Evolutionary conservation across 2,888 invertebrate genomes (phyloP), one percentile per base, ranked within the genome.

Genomic region (Neocrepidodera transversa): DNA sequence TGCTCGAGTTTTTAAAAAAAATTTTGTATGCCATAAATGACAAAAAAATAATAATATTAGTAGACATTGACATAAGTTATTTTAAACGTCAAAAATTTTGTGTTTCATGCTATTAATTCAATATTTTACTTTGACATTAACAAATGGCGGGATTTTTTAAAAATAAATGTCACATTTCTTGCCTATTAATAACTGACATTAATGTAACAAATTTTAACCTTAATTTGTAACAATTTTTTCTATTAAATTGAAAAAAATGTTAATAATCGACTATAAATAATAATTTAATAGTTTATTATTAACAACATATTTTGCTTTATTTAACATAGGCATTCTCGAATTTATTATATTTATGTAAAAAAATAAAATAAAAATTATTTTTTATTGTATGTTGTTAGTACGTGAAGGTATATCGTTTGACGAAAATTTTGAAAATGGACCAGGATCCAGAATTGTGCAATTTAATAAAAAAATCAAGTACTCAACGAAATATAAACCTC

Each of bases 361-460:
- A 58, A 50, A 56, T 38, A 61, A 32, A 42, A 42, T 42, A 48
- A 50, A 60, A 65, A 63, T 64, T 68, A 65, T 65, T 68, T 67
- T 53, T 59, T 64, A 65, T 64, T 60, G 64, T 68, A 63, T 65
- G 69, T 68, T 68, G 67, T 68, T 68, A 61, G 64, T 63, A 51
- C 64, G 63, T 64, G 63, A 54, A 55, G 57, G 58, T 58, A 62
- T 63, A 61, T 66, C 60, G 61, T 48, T 60, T 47, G 62, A 66
- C 65, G 50, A 59, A 61, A 61, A 63, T 52, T 49, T 35, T 56
- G 28, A 16, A 47, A 40, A 51, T 43, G 69, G 69, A 68, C 66
- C 66, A 68, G 38, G 60, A 62, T 66, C 64, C 64, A 63, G 52
- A 65, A 55, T 60, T 63, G 67, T 67, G 67, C 67, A 68, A 69